Base-by-base conservation (phyloP, 1,140 invertebrate species). In the Laupala kohalensis region DNA sequence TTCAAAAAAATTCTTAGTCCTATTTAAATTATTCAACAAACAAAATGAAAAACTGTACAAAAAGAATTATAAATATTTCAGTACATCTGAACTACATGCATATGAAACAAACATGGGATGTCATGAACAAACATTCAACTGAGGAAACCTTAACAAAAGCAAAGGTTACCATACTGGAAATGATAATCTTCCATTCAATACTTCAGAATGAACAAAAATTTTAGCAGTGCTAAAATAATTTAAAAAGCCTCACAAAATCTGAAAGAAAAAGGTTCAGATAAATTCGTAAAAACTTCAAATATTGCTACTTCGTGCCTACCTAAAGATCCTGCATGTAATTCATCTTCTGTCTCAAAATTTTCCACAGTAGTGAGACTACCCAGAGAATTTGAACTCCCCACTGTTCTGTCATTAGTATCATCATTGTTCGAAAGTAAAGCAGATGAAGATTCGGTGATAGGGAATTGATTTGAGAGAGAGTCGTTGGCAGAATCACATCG, bases 281-380 rank as follows among this genome's bases (percentile, higher is more conserved):
- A n/a, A n/a, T n/a, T n/a, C n/a, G n/a, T n/a, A n/a, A n/a, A n/a
- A n/a, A n/a, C n/a, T n/a, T n/a, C n/a, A n/a, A 66, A 66, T 24
- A 66, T 4, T 24, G 19, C 26, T 24, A 4, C 25, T 15, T 24
- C 25, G n/a, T 12, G 15, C n/a, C 0, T 67, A 19, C 5, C 67
- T 67, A n/a, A n/a, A n/a, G 26, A 67, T 28, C 67, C 26, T 30
- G 25, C 25, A 27, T 6, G 69, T 29, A 23, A 24, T 53, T 25
- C 29, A 29, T 69, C 69, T 19, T 30, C 69, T 23, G 69, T 62
- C 24, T 69, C 69, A 69, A 69, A 69, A 27, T 69, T 69, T 64
- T 69, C 69, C 37, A 69, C 69, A 25, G 69, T 69, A 13, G 69
- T 69, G 5, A 69, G 69, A 62, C 69, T 69, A 23, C 69, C 69